phyloP scores from a whole-genome alignment of 1,140 invertebrate genomes.

The Steinernema khuongi region DNA sequence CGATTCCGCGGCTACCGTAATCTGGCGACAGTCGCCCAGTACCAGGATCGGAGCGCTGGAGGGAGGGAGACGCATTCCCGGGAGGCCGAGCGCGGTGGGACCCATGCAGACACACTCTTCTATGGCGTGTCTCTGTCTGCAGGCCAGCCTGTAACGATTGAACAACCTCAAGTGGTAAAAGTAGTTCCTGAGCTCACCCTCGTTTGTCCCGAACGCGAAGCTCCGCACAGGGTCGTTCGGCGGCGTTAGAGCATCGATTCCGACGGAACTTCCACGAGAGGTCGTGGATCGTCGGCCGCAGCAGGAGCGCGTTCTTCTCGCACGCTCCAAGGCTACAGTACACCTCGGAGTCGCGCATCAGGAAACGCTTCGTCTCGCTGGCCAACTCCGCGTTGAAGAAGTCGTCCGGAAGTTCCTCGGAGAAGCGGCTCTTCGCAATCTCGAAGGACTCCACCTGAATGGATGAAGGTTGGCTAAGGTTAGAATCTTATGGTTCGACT shows the following conservation, averaged over 20 bases:
- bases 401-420: not conserved
- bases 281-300: constrained; percentile 6
- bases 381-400: not conserved
- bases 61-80: not conserved
- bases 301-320: constrained; percentile 1
- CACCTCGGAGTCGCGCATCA: constrained; percentile 4
- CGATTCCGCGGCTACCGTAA: not conserved
- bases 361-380: not conserved
- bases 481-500: too few relatives aligned
- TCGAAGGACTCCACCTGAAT: not conserved
- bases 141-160: not conserved
- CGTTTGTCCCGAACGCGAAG: not conserved
- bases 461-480: not conserved
- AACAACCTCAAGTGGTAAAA: not conserved
- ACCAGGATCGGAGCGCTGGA: not conserved
- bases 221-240: not conserved
- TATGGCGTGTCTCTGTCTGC: not conserved
- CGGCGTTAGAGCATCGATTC: not conserved
- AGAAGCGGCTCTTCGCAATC: not conserved
- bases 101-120: constrained; percentile 10
- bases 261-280: constrained; percentile 5
- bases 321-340: not conserved
- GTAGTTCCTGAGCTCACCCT: not conserved
- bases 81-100: not conserved
- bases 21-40: not conserved